These are phyloP conservation scores for Remorina albescens DNA, from an alignment of 2,797 vertebrate genomes.

Conservation along the genomic window DNA sequence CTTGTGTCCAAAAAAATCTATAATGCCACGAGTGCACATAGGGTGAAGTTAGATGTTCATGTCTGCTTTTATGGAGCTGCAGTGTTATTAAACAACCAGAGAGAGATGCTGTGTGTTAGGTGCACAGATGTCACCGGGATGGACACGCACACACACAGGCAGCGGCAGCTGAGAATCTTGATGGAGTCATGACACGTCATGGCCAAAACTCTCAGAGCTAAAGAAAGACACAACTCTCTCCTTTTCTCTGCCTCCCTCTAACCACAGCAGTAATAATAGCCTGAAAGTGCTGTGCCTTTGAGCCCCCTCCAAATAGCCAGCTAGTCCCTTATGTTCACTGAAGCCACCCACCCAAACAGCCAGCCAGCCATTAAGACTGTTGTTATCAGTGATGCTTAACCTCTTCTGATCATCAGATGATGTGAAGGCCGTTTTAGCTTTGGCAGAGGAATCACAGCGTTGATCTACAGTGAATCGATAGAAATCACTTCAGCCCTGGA, in stretches of 20 bases:
- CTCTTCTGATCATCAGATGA: slow-evolving; percentile 27
- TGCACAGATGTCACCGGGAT: slow-evolving; percentile 12
- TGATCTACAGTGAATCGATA: slow-evolving; percentile 21
- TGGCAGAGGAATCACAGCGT: background rate
- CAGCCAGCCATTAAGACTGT: slow-evolving; percentile 4
- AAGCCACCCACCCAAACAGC: slow-evolving; percentile 28
- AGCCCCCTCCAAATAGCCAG: slow-evolving; percentile 83
- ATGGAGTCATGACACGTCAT: slow-evolving; percentile 58
- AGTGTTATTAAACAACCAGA: slow-evolving; percentile 41
- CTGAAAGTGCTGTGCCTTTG: slow-evolving; percentile 43
- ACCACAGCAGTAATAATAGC: slow-evolving; percentile 72
- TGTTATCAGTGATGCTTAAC: slow-evolving; percentile 15
- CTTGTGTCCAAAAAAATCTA: no score
- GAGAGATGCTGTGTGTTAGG: slow-evolving; percentile 40
- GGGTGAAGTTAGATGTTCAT: background rate
- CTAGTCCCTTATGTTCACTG: slow-evolving; percentile 34
- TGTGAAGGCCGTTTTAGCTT: slow-evolving; percentile 15
- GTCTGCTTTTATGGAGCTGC: background rate
- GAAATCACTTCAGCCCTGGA: slow-evolving; percentile 18
- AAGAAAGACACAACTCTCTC: slow-evolving; percentile 65
- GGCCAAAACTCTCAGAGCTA: slow-evolving; percentile 67
- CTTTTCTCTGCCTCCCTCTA: slow-evolving; percentile 20
- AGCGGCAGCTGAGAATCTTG: slow-evolving; percentile 80
- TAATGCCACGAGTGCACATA: no score
- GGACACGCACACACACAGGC: slow-evolving; percentile 20